A percentile compares a stretch with the other conserved stretches of the same genome.
These are phyloP conservation scores for Aphodius granarius DNA, from an alignment of 2,888 invertebrate genomes.

Conservation along the genomic window DNA sequence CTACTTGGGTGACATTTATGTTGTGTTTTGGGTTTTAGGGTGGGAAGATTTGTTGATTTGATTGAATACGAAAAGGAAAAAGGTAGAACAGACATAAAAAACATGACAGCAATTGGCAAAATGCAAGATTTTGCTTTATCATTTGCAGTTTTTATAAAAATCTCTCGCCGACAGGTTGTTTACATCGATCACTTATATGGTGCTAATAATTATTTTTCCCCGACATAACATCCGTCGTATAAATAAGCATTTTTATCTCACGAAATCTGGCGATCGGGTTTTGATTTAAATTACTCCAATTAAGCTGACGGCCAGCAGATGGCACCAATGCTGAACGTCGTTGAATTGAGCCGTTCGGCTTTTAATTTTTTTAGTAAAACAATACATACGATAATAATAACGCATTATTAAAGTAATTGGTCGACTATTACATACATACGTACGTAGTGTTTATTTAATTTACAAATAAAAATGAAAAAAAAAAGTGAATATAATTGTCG, in stretches of 20 bases:
- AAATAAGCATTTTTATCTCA: slow-evolving; percentile 14
- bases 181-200: background rate
- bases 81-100: too few species aligned
- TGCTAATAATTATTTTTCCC: slow-evolving; percentile 6
- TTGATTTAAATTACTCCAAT: slow-evolving; percentile 12
- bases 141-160: background rate
- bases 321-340: background rate
- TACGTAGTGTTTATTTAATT: background rate
- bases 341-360: background rate
- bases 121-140: background rate
- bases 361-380: background rate
- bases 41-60: too few species aligned
- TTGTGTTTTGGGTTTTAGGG: too few species aligned
- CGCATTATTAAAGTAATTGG: background rate
- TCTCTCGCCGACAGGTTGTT: background rate
- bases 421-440: background rate
- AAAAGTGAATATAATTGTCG: background rate
- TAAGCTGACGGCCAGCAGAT: slow-evolving; percentile 1
- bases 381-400: background rate
- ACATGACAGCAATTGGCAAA: too few species aligned
- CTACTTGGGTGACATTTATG: background rate
- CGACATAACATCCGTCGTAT: background rate
- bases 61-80: too few species aligned
- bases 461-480: background rate
- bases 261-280: slow-evolving; percentile 13